Conservation (phyloP, 2,113 vertebrate species). For the Cathartes aura region DNA sequence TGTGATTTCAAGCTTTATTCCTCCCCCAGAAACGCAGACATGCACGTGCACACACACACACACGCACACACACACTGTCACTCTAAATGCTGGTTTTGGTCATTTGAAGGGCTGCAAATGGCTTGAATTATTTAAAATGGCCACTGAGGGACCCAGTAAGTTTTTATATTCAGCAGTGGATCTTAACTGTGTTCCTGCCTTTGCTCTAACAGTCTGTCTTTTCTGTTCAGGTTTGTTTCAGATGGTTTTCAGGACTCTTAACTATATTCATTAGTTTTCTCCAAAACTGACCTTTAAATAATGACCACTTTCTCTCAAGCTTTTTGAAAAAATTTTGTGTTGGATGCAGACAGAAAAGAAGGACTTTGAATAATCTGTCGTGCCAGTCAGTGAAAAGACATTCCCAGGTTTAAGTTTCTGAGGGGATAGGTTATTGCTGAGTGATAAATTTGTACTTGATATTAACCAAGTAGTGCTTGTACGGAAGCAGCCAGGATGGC, state of each 20-base stretch:
- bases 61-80: not conserved
- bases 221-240: not conserved
- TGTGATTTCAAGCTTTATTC: not conserved
- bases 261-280: not conserved
- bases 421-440: not conserved
- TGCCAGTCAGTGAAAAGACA: not conserved
- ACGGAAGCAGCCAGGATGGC: not conserved
- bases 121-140: not conserved
- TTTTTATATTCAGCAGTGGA: not conserved
- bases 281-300: not conserved
- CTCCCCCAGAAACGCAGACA: not conserved
- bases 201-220: not conserved
- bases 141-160: not conserved
- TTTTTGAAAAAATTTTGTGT: not conserved
- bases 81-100: not conserved
- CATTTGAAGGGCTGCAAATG: not conserved
- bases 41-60: accelerated
- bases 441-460: not conserved
- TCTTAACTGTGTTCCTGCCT: not conserved
- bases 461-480: not conserved
- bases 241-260: not conserved
- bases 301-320: not conserved
- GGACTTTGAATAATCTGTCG: not conserved
- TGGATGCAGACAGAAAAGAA: not conserved
- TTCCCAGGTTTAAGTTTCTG: not conserved